These are phyloP conservation scores for Pantherophis alleghaniensis DNA, from an alignment of 2,797 vertebrate genomes.

Conservation along the genomic window DNA sequence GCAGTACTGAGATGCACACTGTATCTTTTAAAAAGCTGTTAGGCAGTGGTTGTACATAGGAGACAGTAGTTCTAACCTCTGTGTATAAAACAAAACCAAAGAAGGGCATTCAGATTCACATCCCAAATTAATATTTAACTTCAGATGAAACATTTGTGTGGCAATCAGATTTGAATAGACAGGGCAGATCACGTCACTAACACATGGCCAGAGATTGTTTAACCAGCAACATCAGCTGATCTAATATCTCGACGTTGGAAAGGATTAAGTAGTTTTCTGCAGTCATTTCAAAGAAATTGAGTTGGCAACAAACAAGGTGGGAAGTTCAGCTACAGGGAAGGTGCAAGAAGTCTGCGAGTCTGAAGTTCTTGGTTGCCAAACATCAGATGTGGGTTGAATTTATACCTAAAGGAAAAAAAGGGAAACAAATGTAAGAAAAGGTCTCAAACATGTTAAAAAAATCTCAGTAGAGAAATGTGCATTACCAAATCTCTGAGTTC, in stretches of 20 bases:
- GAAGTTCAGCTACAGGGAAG: conserved; percentile 62
- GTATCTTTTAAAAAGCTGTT: conserved; percentile 7
- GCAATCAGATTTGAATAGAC: conserved; percentile 62
- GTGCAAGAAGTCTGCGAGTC: conserved; percentile 74
- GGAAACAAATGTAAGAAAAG: neutral
- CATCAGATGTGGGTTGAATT: conserved; percentile 89
- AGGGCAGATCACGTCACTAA: conserved; percentile 57
- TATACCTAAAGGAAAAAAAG: conserved; percentile 74
- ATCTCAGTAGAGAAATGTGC: neutral
- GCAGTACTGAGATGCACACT: neutral
- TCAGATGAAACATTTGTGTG: conserved; percentile 54
- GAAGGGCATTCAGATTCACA: conserved; percentile 46
- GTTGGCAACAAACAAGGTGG: conserved; percentile 32
- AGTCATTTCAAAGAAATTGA: conserved; percentile 60
- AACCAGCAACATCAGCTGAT: conserved; percentile 56
- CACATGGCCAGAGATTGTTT: conserved; percentile 61
- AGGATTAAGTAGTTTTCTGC: conserved; percentile 62
- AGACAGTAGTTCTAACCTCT: neutral
- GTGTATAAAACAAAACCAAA: conserved; percentile 25
- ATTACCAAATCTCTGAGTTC: neutral
- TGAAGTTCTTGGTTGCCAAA: conserved; percentile 74
- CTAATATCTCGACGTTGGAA: conserved; percentile 56
- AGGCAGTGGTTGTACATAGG: neutral
- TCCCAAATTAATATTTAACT: conserved; percentile 43
- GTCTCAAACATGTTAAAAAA: neutral